phyloP scores from a whole-genome alignment of 1,140 invertebrate species.

The Drosophila albomicans region DNA sequence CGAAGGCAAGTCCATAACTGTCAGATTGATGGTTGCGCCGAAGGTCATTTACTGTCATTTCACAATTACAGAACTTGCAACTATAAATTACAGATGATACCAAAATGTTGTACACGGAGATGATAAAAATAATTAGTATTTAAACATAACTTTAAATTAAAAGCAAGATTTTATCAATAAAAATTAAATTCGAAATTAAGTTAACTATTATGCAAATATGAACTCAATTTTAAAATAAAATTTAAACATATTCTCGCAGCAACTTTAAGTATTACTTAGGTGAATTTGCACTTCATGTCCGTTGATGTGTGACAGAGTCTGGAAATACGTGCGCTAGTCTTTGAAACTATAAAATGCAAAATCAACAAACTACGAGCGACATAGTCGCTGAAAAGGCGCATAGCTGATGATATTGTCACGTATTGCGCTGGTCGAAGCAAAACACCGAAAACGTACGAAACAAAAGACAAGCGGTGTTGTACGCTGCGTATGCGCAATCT shows the following conservation, averaged over 20 bases:
- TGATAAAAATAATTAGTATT: background rate
- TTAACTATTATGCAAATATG: too few species aligned
- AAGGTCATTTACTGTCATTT: slow-evolving; percentile 19
- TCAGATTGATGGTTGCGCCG: slow-evolving; percentile 40
- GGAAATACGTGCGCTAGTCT: slow-evolving; percentile 24
- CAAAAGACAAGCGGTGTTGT: background rate
- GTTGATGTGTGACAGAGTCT: slow-evolving; percentile 20
- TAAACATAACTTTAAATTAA: background rate
- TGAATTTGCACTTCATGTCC: background rate
- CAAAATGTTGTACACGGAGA: too few species aligned
- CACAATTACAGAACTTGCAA: background rate
- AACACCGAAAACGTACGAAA: slow-evolving; percentile 1
- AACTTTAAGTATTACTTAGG: background rate
- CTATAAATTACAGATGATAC: too few species aligned
- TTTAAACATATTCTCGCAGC: background rate
- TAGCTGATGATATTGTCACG: slow-evolving; percentile 78
- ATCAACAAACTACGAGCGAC: slow-evolving; percentile 52
- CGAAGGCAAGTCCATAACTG: slow-evolving; percentile 56
- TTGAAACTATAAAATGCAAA: slow-evolving; percentile 49
- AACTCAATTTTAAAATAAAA: background rate
- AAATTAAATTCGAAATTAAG: background rate
- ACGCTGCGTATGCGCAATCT: slow-evolving; percentile 70
- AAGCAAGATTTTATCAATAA: too few species aligned
- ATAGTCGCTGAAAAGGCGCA: slow-evolving; percentile 13
- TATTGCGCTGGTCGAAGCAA: slow-evolving; percentile 23